Evolutionary conservation across 2,113 vertebrate species (phyloP), one percentile per base, ranked within the genome.

Genomic region (Acanthisitta chloris): DNA sequence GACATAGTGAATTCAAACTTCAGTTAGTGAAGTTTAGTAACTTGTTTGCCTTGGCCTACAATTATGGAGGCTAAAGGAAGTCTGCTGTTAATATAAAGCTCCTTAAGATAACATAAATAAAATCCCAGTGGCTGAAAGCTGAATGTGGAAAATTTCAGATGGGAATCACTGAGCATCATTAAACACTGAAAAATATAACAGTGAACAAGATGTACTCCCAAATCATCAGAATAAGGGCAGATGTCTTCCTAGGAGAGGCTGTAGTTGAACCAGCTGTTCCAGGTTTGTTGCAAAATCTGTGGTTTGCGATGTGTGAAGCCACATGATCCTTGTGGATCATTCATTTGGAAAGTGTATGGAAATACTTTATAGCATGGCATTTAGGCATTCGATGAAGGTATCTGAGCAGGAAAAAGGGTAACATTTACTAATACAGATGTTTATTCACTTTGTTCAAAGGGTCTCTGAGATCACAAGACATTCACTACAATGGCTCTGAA

Each of bases 401-500:
- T 64, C 40, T 74, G 70, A 85, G 58, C 25, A 80, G 36, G 81
- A 23, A 59, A 80, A 74, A 71, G 15, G 40, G 8, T 71, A 42
- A 62, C 2, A n/a, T 61, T 91, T 74, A 38, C 81, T 55, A 51
- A 88, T 54, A 49, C 0, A 31, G 70, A 74, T 31, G 29, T 72
- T 38, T 59, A 73, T 77, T 78, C 11, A 5, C 34, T 70, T 92
- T 90, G 23, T 95, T 96, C 72, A 48, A 97, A 97, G 98, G 98
- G 96, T 98, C 98, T 57, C 94, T 98, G 94, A 98, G 98, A 91
- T 98, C 98, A n/a, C 99, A 98, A 77, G 99, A 99, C 77, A 96
- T 98, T 94, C 98, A 98, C 40, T 99, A 98, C 97, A 97, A 96
- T 4, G 98, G 98, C 20, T 99, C 99, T 7, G 99, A 99, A 89